These are phyloP conservation scores for Pleuronectes platessa DNA, from an alignment of 2,113 vertebrate genomes.

Conservation along the genomic window DNA sequence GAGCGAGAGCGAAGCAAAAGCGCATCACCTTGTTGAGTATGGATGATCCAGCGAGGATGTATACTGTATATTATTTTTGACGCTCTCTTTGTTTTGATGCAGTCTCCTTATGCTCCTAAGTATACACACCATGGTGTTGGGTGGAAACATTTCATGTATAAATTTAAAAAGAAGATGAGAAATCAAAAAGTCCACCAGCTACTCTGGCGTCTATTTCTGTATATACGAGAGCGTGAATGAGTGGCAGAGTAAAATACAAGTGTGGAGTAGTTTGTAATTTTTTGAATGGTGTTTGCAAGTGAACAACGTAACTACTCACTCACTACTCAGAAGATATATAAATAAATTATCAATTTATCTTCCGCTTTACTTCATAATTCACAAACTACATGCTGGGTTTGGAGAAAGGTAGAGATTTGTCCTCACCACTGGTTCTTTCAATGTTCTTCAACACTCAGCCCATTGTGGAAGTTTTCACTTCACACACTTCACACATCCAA, in stretches of 20 bases:
- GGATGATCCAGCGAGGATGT: constrained; percentile 74
- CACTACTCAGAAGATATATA: neutral
- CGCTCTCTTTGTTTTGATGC: constrained; percentile 72
- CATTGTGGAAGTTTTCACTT: no score
- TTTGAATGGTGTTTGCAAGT: neutral
- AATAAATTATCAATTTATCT: neutral
- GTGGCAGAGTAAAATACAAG: neutral
- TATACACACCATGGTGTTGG: constrained; percentile 39
- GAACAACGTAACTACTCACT: neutral
- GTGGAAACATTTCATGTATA: constrained; percentile 37
- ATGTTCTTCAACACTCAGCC: neutral
- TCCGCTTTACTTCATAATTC: no score
- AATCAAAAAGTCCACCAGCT: constrained; percentile 22
- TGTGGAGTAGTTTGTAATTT: constrained; percentile 6
- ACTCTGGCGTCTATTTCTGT: constrained; percentile 5
- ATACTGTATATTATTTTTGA: constrained; percentile 75
- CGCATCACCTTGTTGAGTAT: constrained; percentile 75
- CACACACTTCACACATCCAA: no score
- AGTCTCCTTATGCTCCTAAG: constrained; percentile 52
- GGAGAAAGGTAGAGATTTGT: no score
- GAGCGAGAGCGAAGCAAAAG: constrained; percentile 29
- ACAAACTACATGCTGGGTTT: no score
- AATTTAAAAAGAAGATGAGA: constrained; percentile 18
- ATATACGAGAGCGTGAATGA: constrained; percentile 16
- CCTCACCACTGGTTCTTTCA: neutral